Evolutionary conservation across 92 coral and sea anemone species (phyloP).

Genomic region (Meandrina meandrites): DNA sequence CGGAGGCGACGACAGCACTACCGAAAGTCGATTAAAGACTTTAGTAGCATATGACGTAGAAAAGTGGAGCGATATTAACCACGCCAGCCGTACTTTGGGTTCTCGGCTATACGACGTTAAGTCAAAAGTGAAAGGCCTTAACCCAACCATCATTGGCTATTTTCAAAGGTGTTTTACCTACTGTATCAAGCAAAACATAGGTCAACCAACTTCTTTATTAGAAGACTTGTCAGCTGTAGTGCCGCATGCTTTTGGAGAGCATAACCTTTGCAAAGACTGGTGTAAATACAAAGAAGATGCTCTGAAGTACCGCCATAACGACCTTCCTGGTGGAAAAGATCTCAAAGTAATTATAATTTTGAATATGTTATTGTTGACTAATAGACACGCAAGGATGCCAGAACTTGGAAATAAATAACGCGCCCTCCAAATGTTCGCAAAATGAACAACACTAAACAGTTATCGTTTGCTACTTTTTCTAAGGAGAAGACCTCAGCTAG

Average conservation of each 20-base stretch:
- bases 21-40: constrained; percentile 15
- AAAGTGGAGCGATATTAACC: constrained; percentile 43
- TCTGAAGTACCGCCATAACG: neutral
- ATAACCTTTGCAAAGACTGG: constrained; percentile 40
- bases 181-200: constrained; percentile 47
- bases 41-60: constrained; percentile 28
- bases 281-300: constrained; percentile 42
- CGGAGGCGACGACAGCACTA: constrained; percentile 36
- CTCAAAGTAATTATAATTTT: constrained; percentile 7
- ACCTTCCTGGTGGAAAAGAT: constrained; percentile 50
- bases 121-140: constrained; percentile 37
- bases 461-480: neutral
- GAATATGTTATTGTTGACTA: too few species aligned
- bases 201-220: constrained; percentile 21
- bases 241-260: constrained; percentile 58
- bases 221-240: constrained; percentile 33
- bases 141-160: constrained; percentile 21
- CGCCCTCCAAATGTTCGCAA: neutral
- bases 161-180: constrained; percentile 49
- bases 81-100: too few species aligned
- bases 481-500: constrained; percentile 25
- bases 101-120: constrained; percentile 33
- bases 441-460: neutral
- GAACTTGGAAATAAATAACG: neutral
- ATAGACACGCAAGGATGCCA: neutral